Conservation (phyloP, 2,888 invertebrate species). For the Portevinia maculata region DNA sequence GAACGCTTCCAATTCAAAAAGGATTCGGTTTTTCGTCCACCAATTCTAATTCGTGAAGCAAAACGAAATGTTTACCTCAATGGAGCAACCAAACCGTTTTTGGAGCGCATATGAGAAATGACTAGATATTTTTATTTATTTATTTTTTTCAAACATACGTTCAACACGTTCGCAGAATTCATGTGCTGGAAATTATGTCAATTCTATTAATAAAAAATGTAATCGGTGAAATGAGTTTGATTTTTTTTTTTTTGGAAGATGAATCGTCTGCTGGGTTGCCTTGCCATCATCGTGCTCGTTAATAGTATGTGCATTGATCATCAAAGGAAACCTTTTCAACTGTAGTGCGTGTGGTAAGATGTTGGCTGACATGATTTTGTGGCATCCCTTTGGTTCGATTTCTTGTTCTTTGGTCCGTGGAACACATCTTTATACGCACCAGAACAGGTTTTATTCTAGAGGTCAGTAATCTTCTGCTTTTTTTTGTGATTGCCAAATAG, state of each 20-base stretch:
- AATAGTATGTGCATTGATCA: conserved; percentile 55
- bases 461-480: conserved; percentile 15
- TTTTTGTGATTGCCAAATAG: conserved; percentile 9
- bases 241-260: conserved; percentile 2
- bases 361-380: conserved; percentile 17
- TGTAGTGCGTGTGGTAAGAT: conserved; percentile 54
- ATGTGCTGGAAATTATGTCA: conserved; percentile 73
- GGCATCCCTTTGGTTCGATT: too few species aligned
- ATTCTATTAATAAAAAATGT: conserved; percentile 74
- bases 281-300: conserved; percentile 18
- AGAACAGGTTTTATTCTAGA: conserved; percentile 45
- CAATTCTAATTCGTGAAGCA: conserved; percentile 4
- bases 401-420: not conserved
- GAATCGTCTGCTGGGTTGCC: conserved; percentile 9
- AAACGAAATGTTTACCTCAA: conserved; percentile 37
- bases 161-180: conserved; percentile 57
- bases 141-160: conserved; percentile 45
- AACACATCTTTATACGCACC: conserved; percentile 15
- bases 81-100: conserved; percentile 33
- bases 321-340: conserved; percentile 38
- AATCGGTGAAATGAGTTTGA: conserved; percentile 40
- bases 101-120: conserved; percentile 52
- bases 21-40: not conserved
- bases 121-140: conserved; percentile 4
- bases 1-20: conserved; percentile 32